Conservation (phyloP, 2,797 vertebrate species). For the Sternotherus odoratus region DNA sequence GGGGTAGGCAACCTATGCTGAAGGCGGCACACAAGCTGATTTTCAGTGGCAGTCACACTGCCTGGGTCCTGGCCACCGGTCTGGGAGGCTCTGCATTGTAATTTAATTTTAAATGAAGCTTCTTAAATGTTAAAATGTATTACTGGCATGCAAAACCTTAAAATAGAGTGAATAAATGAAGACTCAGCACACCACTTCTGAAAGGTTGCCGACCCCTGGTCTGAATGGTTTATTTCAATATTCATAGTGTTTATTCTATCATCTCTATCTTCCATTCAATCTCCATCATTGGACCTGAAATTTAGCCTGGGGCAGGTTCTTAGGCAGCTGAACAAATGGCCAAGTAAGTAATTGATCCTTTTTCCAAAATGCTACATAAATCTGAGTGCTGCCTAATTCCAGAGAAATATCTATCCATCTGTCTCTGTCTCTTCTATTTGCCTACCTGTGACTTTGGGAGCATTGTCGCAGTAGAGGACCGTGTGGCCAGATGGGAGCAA, state of each 20-base stretch:
- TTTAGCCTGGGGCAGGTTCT: neutral
- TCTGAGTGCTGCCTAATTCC: neutral
- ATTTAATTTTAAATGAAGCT: too few relatives aligned
- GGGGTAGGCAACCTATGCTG: too few relatives aligned
- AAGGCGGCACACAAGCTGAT: too few relatives aligned
- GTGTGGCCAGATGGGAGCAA: neutral
- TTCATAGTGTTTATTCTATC: neutral
- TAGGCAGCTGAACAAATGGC: accelerated
- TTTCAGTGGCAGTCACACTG: too few relatives aligned
- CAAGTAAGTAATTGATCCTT: neutral
- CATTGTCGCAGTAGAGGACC: neutral
- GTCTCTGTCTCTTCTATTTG: neutral
- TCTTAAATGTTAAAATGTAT: too few relatives aligned
- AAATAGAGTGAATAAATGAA: too few relatives aligned
- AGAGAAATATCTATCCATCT: neutral
- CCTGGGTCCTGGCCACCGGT: too few relatives aligned
- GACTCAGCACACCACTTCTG: too few relatives aligned
- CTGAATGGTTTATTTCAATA: neutral
- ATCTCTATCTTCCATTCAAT: neutral
- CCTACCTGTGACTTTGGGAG: neutral
- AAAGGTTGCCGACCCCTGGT: too few relatives aligned
- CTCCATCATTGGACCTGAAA: neutral
- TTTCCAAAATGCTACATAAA: neutral
- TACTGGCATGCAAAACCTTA: too few relatives aligned
- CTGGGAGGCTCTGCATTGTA: too few relatives aligned